These are phyloP conservation scores for Thamnophis sirtalis DNA, from an alignment of 2,113 vertebrate genomes.

Conservation along the genomic window DNA sequence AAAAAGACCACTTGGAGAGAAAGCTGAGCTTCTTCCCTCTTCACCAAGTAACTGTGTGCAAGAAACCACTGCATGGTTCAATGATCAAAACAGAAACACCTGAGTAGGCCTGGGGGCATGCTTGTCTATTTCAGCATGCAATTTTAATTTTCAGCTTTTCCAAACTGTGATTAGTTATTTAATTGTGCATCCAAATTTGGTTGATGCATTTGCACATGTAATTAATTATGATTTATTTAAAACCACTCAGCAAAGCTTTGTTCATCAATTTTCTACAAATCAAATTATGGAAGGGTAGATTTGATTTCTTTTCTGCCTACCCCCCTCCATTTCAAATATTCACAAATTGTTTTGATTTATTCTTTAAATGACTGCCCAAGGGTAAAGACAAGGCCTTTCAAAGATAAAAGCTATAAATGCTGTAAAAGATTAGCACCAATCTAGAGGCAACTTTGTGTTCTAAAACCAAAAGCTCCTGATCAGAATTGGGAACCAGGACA, in stretches of 20 bases:
- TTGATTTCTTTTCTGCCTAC: not conserved
- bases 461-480: not conserved
- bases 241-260: slow-evolving; percentile 18
- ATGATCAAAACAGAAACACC: slow-evolving; percentile 16
- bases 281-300: not conserved
- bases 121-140: slow-evolving; percentile 19
- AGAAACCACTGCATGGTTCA: not conserved
- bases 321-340: slow-evolving; percentile 13
- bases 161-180: slow-evolving; percentile 19
- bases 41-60: slow-evolving; percentile 26
- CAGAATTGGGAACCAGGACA: not conserved
- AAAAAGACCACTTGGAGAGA: not conserved
- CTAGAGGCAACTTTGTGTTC: accelerated
- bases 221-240: slow-evolving; percentile 50
- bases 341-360: not conserved
- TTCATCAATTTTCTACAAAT: slow-evolving; percentile 36
- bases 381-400: not conserved
- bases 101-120: not conserved
- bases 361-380: not conserved
- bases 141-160: slow-evolving; percentile 40
- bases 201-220: slow-evolving; percentile 35
- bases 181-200: slow-evolving; percentile 22
- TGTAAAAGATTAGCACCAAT: accelerated
- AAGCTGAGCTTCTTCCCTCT: slow-evolving; percentile 3
- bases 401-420: not conserved